Conservation (phyloP, 2,113 vertebrate genomes). For the Bufo gargarizans region DNA sequence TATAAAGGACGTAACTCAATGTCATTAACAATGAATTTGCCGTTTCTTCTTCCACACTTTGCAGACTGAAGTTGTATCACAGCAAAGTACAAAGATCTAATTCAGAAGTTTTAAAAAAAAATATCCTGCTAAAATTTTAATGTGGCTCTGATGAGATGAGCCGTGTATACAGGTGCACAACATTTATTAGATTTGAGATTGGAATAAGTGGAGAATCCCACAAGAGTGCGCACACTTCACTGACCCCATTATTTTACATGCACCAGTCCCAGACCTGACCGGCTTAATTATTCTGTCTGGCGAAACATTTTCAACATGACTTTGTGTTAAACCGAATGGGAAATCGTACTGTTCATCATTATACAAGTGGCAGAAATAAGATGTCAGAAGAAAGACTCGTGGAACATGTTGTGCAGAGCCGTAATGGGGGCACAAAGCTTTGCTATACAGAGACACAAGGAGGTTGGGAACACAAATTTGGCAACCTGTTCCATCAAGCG, state of each 20-base stretch:
- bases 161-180: conserved; percentile 73
- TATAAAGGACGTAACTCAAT: too few relatives aligned
- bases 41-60: background rate
- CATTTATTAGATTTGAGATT: conserved; percentile 78
- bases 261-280: conserved; percentile 73
- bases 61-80: background rate
- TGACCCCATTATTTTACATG: conserved; percentile 75
- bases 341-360: conserved; percentile 66
- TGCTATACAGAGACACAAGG: background rate
- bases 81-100: background rate
- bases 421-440: conserved; percentile 41
- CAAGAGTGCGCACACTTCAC: conserved; percentile 72
- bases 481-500: too few relatives aligned
- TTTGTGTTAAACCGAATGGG: conserved; percentile 69
- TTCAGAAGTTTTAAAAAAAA: conserved; percentile 40
- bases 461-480: too few relatives aligned
- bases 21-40: too few relatives aligned
- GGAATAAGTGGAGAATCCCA: conserved; percentile 75
- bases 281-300: conserved; percentile 79
- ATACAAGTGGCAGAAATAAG: conserved; percentile 57
- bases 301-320: conserved; percentile 73
- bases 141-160: conserved; percentile 64
- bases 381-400: background rate
- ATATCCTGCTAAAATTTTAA: conserved; percentile 64
- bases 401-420: background rate